Evolutionary conservation across 2,113 vertebrate species (phyloP).

Genomic region (Acrocephalus kingi): DNA sequence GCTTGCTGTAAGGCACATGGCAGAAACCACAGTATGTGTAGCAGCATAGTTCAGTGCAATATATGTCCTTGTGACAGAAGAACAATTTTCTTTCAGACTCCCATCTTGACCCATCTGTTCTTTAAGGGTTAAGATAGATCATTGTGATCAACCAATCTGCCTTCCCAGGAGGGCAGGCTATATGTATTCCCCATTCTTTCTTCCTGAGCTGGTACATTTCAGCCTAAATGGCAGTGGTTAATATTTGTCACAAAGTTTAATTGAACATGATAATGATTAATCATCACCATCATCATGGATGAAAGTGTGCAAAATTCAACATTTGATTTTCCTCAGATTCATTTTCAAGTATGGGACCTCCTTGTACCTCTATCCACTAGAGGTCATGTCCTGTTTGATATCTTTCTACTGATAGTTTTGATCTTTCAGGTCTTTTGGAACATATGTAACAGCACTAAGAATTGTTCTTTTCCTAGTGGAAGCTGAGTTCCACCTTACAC

Average conservation of each 20-base stretch:
- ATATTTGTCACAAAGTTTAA: neutral
- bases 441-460: neutral
- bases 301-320: neutral
- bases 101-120: neutral
- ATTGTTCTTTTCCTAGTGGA: neutral
- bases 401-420: neutral
- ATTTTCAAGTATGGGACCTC: neutral
- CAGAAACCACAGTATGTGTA: neutral
- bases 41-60: neutral
- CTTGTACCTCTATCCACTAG: neutral
- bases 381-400: neutral
- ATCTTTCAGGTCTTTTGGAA: neutral
- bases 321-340: neutral
- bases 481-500: neutral
- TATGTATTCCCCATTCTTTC: neutral
- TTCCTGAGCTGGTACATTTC: neutral
- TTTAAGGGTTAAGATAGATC: neutral
- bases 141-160: neutral
- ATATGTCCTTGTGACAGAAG: neutral
- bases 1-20: neutral
- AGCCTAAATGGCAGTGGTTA: neutral
- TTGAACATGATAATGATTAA: neutral
- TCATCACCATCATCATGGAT: accelerated
- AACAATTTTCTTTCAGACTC: neutral
- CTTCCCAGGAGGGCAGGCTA: neutral